Evolutionary conservation across 53 echinoderm and acorn worm genomes (phyloP).

Genomic region (Paracentrotus lividus): DNA sequence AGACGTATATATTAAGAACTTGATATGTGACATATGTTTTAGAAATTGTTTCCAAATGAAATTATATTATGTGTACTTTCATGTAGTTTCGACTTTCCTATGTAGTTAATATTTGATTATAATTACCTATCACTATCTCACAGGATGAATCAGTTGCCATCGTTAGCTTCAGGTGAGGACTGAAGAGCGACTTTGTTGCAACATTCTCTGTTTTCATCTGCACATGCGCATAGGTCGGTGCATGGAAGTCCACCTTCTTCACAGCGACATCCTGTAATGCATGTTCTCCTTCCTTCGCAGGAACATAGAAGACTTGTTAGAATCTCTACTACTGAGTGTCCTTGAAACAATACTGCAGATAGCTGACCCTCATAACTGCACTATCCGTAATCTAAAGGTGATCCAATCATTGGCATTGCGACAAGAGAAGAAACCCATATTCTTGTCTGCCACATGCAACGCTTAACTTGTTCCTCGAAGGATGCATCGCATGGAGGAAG

Average conservation of each 20-base stretch:
- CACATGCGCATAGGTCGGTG: constrained; percentile 60
- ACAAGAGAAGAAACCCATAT: constrained; percentile 39
- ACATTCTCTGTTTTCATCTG: constrained; percentile 1
- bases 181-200: background rate
- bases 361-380: constrained; percentile 4
- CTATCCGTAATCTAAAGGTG: constrained; percentile 63
- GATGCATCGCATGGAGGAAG: constrained; percentile 57
- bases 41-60: no score
- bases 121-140: background rate
- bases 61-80: no score
- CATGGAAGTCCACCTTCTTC: constrained; percentile 44
- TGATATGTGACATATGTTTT: no score
- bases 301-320: constrained; percentile 50
- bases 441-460: constrained; percentile 67
- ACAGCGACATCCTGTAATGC: constrained; percentile 39
- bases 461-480: constrained; percentile 52
- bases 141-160: background rate
- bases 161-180: background rate
- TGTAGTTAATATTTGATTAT: background rate
- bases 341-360: constrained; percentile 48
- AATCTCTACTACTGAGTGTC: constrained; percentile 33
- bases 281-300: constrained; percentile 33
- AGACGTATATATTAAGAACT: no score
- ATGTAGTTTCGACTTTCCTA: no score
- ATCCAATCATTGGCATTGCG: constrained; percentile 18